phyloP scores from a whole-genome alignment of 2,888 invertebrate genomes.

The Caenorhabditis drosophilae region DNA sequence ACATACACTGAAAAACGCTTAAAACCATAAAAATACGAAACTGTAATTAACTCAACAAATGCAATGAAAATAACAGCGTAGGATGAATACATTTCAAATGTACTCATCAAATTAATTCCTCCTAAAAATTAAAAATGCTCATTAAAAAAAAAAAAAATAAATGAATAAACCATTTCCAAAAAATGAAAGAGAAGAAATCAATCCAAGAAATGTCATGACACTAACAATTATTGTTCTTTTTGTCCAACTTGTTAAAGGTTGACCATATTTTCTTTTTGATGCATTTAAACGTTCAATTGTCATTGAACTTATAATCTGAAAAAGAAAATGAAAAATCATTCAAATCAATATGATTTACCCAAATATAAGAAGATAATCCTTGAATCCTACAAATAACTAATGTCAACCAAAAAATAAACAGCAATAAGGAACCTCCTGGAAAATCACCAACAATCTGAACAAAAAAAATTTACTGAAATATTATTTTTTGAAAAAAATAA shows the following conservation, averaged over 20 bases:
- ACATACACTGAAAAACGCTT: conserved; percentile 33
- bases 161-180: conserved; percentile 20
- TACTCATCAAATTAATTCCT: conserved; percentile 17
- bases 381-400: conserved; percentile 15
- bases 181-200: conserved; percentile 24
- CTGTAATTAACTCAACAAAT: conserved; percentile 20
- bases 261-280: conserved; percentile 22
- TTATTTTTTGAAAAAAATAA: too few relatives aligned
- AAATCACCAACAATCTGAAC: not conserved
- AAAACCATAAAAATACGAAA: conserved; percentile 37
- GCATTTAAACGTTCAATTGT: conserved; percentile 30
- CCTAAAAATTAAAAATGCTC: too few relatives aligned
- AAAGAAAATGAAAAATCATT: not conserved
- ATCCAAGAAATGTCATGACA: conserved; percentile 8
- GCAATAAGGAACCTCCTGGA: conserved; percentile 5
- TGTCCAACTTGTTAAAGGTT: conserved; percentile 26
- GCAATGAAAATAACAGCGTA: conserved; percentile 32
- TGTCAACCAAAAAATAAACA: conserved; percentile 24
- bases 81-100: conserved; percentile 15
- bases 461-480: too few relatives aligned
- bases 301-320: conserved; percentile 30
- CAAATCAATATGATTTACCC: conserved; percentile 8
- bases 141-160: too few relatives aligned
- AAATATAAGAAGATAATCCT: conserved; percentile 23
- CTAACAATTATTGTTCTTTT: conserved; percentile 19